These are phyloP conservation scores for Panthera tigris DNA, from an alignment of 2,113 vertebrate species.

Conservation along the genomic window DNA sequence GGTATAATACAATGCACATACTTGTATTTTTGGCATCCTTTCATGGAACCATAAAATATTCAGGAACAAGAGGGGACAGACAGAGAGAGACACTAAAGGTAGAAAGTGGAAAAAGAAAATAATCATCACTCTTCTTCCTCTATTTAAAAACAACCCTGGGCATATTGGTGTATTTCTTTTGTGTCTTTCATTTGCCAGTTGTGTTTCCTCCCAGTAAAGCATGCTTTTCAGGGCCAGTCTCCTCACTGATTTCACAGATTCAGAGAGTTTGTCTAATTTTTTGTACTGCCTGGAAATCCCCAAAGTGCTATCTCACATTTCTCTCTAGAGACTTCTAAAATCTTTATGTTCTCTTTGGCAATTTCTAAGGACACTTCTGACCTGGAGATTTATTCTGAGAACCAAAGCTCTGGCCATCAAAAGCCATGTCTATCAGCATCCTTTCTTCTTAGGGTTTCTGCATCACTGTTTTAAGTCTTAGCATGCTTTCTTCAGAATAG, in stretches of 20 bases:
- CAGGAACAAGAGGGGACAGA: not conserved
- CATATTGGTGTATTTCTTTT: not conserved
- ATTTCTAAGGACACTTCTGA: not conserved
- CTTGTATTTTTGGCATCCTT: not conserved
- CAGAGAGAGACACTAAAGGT: not conserved
- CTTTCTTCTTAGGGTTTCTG: not conserved
- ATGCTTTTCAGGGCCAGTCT: not conserved
- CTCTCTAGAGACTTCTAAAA: not conserved
- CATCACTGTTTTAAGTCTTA: not conserved
- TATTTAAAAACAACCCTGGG: not conserved
- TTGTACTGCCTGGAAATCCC: not conserved
- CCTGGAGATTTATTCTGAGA: not conserved
- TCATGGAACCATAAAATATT: not conserved
- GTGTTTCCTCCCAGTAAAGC: not conserved
- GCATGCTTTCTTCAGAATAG: not conserved
- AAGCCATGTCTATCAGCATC: not conserved
- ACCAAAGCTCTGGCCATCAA: not conserved
- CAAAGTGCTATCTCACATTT: not conserved
- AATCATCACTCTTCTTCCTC: not conserved
- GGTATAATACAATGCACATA: not conserved
- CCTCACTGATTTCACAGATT: not conserved
- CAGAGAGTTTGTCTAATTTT: not conserved
- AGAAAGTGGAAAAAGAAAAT: not conserved
- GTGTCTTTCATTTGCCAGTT: not conserved
- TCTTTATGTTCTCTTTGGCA: not conserved